phyloP scores from a whole-genome alignment of 1,140 invertebrate genomes.

The Zeugodacus cucurbitae region DNA sequence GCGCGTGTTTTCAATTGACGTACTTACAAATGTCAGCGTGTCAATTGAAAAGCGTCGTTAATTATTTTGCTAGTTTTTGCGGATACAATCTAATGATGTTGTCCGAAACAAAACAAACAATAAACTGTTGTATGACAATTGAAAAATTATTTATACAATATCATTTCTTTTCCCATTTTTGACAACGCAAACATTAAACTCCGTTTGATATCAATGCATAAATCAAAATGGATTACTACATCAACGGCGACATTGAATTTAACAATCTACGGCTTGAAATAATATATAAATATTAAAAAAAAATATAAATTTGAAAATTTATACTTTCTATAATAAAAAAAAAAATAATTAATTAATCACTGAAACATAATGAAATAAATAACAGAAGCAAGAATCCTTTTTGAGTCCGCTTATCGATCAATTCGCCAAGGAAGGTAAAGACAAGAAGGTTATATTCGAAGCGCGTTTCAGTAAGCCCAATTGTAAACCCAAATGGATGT shows the following conservation, averaged over 20 bases:
- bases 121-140: slow-evolving; percentile 21
- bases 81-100: not conserved
- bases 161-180: slow-evolving; percentile 65
- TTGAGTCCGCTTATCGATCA: slow-evolving; percentile 94
- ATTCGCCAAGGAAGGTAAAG: slow-evolving; percentile 96
- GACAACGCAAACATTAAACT: slow-evolving; percentile 54
- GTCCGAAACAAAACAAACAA: not conserved
- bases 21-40: not conserved
- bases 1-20: not conserved
- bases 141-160: slow-evolving; percentile 45
- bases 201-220: too few relatives aligned
- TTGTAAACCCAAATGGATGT: slow-evolving; percentile 91
- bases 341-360: not conserved
- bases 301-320: not conserved
- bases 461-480: slow-evolving; percentile 91
- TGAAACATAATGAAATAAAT: not conserved
- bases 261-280: not conserved
- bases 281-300: not conserved
- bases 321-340: not conserved
- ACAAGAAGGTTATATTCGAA: slow-evolving; percentile 93
- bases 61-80: slow-evolving; percentile 1
- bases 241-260: not conserved
- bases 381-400: slow-evolving; percentile 94
- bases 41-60: not conserved
- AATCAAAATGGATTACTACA: slow-evolving; percentile 6